phyloP scores from a whole-genome alignment of 2,888 invertebrate genomes.

The Leucophora obtusa region DNA sequence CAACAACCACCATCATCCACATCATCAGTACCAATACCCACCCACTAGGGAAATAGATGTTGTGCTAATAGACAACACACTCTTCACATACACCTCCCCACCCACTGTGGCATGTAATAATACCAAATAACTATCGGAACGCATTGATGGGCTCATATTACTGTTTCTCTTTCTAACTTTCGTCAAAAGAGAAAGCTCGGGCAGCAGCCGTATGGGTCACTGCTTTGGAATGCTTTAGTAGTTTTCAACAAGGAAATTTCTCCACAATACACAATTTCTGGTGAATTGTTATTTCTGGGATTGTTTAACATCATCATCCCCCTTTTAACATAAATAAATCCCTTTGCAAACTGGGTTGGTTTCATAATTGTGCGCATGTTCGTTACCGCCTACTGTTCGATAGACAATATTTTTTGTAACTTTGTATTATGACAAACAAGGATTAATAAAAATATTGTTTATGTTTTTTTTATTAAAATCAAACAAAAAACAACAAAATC shows the following conservation, averaged over 20 bases:
- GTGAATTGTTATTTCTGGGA: constrained; percentile 54
- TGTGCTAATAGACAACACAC: background rate
- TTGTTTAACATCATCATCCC: constrained; percentile 72
- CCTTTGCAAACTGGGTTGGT: constrained; percentile 38
- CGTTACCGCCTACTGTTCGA: constrained; percentile 75
- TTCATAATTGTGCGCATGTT: constrained; percentile 72
- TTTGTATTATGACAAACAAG: constrained; percentile 29
- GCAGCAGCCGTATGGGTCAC: constrained; percentile 14
- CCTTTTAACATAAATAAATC: constrained; percentile 55
- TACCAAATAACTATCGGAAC: constrained; percentile 59
- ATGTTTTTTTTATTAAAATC: background rate
- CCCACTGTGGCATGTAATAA: background rate
- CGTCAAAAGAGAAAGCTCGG: background rate
- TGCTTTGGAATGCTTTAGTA: constrained; percentile 60
- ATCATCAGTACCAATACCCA: constrained; percentile 51
- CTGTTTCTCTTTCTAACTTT: constrained; percentile 40
- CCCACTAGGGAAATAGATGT: constrained; percentile 29
- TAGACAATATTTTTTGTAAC: constrained; percentile 47
- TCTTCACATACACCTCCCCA: constrained; percentile 12
- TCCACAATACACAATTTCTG: constrained; percentile 50
- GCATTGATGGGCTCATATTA: constrained; percentile 40
- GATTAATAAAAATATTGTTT: constrained; percentile 32
- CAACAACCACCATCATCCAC: constrained; percentile 36
- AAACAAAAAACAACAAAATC: background rate
- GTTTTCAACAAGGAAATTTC: constrained; percentile 42